Evolutionary conservation across 2,797 vertebrate species (phyloP).

Genomic region (Erpetoichthys calabaricus): DNA sequence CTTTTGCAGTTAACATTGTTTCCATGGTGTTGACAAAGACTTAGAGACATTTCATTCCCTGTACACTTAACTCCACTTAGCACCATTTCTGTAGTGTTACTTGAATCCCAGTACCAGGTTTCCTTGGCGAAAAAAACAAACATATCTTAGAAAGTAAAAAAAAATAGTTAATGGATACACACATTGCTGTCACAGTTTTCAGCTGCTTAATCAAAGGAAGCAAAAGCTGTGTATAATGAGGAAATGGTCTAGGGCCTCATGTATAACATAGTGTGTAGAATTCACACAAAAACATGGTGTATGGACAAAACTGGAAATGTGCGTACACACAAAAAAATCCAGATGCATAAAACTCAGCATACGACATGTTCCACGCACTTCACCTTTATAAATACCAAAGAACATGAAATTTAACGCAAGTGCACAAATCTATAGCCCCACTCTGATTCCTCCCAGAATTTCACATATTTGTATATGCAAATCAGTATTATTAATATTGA

Average conservation of each 20-base stretch:
- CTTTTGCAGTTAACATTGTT: conserved; percentile 65
- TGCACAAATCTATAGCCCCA: too few relatives aligned
- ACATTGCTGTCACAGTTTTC: neutral
- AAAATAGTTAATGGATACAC: neutral
- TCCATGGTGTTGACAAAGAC: conserved; percentile 73
- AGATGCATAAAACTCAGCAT: neutral
- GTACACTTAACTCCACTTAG: conserved; percentile 84
- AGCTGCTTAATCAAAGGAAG: neutral
- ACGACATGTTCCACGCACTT: too few relatives aligned
- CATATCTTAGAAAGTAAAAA: conserved; percentile 1
- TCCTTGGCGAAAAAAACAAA: conserved; percentile 50
- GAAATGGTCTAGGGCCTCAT: too few relatives aligned
- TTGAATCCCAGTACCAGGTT: conserved; percentile 97
- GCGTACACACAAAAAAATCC: neutral
- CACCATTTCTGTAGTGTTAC: conserved; percentile 79
- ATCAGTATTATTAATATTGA: too few relatives aligned
- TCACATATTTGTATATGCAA: too few relatives aligned
- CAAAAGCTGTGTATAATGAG: too few relatives aligned
- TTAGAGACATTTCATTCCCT: conserved; percentile 73
- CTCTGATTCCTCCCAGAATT: too few relatives aligned
- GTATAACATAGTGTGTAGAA: too few relatives aligned
- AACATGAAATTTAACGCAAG: too few relatives aligned
- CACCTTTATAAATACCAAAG: too few relatives aligned
- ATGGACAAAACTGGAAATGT: too few relatives aligned
- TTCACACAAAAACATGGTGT: too few relatives aligned